Evolutionary conservation across 2,797 vertebrate genomes (phyloP), one percentile per base, ranked within the genome.

Genomic region (Diplodus sargus): DNA sequence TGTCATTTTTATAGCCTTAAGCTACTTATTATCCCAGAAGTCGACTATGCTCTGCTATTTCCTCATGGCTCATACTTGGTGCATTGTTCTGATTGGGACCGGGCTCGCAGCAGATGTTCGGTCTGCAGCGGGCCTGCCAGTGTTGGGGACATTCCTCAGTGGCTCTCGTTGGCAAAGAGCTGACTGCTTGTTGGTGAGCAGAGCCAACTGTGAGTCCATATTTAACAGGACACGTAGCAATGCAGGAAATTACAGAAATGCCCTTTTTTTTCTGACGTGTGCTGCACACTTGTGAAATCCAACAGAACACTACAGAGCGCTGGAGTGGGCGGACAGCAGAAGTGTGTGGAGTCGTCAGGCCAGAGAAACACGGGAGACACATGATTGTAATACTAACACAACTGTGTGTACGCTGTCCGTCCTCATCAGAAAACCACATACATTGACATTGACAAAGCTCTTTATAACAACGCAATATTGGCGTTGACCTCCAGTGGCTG

Each of bases 21-120:
- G 78, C 74, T 52, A 30, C 57, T 65, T 60, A 72, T 84, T 52
- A 65, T 78, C 75, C 64, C 84, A 25, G 4, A 53, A 58, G 72
- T 73, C 25, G 81, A 48, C 58, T 48, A 18, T 5, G 43, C 73
- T 43, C 23, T 52, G 51, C 81, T 8, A 14, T 62, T 70, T 91
- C 70, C 79, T 59, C 63, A 0, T 54, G 76, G 63, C 69, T 81
- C 30, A 18, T 25, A 23, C 52, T 72, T 16, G 20, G 67, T 62
- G 70, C 66, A 45, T 74, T 77, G 86, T 79, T 78, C 30, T 67
- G 77, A 60, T 22, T 43, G 70, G 78, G 65, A 52, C 17, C 2
- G 4, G 65, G 54, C 74, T 3, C 11, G 70, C 74, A 52, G 74
- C 78, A 94, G 92, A 91, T 93, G 92, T 91, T 89, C 57, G 70